phyloP scores from a whole-genome alignment of 2,888 invertebrate species.

The Candidula unifasciata region DNA sequence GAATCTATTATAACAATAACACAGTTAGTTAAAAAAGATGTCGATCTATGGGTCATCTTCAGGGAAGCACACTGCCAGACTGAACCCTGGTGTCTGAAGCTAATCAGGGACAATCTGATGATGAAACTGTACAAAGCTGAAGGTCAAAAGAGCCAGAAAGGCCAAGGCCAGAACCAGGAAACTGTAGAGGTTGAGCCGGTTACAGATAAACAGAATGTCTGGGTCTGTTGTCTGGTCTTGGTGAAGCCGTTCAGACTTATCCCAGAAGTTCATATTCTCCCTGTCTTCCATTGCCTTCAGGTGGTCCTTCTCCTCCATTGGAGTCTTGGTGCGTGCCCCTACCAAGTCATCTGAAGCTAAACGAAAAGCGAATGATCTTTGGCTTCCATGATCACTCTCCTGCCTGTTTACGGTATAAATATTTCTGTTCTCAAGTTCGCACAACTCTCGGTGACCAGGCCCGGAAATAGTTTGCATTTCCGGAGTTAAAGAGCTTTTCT shows the following conservation, averaged over 20 bases:
- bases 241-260: not conserved
- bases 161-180: not conserved
- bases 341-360: not conserved
- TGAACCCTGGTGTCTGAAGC: too few relatives aligned
- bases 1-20: too few relatives aligned
- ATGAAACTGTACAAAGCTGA: not conserved
- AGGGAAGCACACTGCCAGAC: too few relatives aligned
- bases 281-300: not conserved
- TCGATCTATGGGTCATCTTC: too few relatives aligned
- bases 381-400: too few relatives aligned
- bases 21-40: too few relatives aligned
- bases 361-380: not conserved
- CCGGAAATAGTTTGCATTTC: not conserved
- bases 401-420: not conserved
- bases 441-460: not conserved
- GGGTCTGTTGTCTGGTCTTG: not conserved
- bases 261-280: not conserved
- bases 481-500: too few relatives aligned
- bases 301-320: not conserved
- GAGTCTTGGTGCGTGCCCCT: not conserved
- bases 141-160: not conserved
- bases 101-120: not conserved
- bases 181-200: conserved; percentile 6
- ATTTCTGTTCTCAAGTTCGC: not conserved
- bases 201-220: conserved; percentile 4